phyloP scores from a whole-genome alignment of 2,113 vertebrate genomes.

The Columbina picui region DNA sequence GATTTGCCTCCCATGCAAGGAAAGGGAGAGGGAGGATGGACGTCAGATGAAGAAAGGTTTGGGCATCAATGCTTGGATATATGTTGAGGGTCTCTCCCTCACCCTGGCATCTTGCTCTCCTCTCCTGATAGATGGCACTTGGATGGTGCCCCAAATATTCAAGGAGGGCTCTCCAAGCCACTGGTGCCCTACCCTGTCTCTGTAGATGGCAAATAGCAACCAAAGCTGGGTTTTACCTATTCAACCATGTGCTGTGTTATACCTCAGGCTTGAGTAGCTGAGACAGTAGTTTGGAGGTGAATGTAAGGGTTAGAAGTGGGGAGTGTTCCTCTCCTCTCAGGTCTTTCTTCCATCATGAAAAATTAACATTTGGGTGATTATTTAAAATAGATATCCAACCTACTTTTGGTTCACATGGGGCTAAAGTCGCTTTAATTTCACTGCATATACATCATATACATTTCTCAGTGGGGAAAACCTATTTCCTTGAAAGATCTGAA shows the following conservation, averaged over 20 bases:
- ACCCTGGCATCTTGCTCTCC: background rate
- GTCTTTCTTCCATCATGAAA: constrained; percentile 10
- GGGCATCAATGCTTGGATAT: background rate
- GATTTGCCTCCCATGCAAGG: background rate
- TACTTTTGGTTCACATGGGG: constrained; percentile 54
- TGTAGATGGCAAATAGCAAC: background rate
- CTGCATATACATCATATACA: constrained; percentile 19
- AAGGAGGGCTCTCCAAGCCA: background rate
- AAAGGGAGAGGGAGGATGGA: background rate
- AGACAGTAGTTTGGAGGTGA: background rate
- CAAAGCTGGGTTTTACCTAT: background rate
- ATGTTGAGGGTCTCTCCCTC: background rate
- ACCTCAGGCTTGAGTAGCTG: background rate
- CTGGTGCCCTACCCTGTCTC: background rate
- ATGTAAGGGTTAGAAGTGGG: background rate
- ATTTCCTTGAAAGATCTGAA: constrained; percentile 47
- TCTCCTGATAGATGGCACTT: background rate
- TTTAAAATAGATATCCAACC: constrained; percentile 66
- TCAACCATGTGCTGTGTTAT: background rate
- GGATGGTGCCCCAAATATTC: background rate
- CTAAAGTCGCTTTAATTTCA: constrained; percentile 43
- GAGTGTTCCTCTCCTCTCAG: background rate
- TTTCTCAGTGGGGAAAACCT: constrained; percentile 62
- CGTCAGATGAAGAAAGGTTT: background rate
- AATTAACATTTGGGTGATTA: constrained; percentile 50